Conservation (phyloP, 2,797 vertebrate species). For the Betta splendens region DNA sequence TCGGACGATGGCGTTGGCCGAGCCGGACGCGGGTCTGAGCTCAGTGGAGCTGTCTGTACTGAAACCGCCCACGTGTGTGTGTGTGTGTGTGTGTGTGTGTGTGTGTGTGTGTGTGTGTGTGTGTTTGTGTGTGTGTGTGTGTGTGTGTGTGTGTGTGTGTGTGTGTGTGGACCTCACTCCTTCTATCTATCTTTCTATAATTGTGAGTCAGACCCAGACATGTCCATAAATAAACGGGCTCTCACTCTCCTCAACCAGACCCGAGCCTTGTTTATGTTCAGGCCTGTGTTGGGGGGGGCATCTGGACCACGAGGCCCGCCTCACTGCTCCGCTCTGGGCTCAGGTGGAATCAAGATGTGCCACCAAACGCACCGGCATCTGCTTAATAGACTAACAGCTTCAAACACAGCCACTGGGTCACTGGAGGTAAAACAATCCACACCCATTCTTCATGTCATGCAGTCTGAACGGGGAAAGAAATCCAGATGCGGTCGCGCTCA, state of each 20-base stretch:
- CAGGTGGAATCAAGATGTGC: slow-evolving; percentile 81
- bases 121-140: too few species aligned
- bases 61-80: slow-evolving; percentile 41
- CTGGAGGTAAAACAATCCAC: slow-evolving; percentile 48
- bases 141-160: too few species aligned
- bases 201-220: slow-evolving; percentile 77
- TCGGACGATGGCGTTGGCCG: slow-evolving; percentile 49
- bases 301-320: slow-evolving; percentile 58
- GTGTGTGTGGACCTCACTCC: too few species aligned
- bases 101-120: too few species aligned
- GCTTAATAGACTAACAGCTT: slow-evolving; percentile 46
- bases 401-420: slow-evolving; percentile 34
- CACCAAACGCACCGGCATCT: slow-evolving; percentile 47
- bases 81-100: too few species aligned
- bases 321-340: slow-evolving; percentile 46
- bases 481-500: background rate
- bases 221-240: slow-evolving; percentile 82
- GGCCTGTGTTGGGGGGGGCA: slow-evolving; percentile 52
- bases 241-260: slow-evolving; percentile 68
- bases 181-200: slow-evolving; percentile 72
- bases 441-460: slow-evolving; percentile 26
- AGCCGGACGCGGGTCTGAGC: slow-evolving; percentile 8
- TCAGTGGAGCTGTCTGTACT: slow-evolving; percentile 41
- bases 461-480: background rate
- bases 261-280: slow-evolving; percentile 76